Evolutionary conservation across 1,140 invertebrate genomes (phyloP).

Genomic region (Hycleus cichorii): DNA sequence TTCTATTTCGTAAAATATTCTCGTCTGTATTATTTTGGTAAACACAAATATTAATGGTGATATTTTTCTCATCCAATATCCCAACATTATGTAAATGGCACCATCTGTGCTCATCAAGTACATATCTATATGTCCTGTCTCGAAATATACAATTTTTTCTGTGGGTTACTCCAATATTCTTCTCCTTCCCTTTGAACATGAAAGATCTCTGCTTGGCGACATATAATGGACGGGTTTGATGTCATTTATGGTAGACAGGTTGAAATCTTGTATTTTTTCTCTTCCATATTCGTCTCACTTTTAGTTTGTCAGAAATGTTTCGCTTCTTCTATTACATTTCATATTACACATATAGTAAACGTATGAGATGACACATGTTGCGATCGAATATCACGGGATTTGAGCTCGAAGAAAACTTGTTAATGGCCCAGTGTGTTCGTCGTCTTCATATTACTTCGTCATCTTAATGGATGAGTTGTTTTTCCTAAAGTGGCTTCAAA

Average conservation of each 20-base stretch:
- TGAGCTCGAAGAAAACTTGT: constrained; percentile 34
- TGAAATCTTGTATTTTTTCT: constrained; percentile 20
- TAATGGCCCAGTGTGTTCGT: constrained; percentile 32
- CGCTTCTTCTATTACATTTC: constrained; percentile 18
- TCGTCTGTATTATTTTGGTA: too few relatives aligned
- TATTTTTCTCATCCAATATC: too few relatives aligned
- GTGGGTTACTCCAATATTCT: too few relatives aligned
- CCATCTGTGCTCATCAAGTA: constrained; percentile 6
- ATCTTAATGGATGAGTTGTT: constrained; percentile 41
- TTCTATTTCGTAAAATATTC: too few relatives aligned
- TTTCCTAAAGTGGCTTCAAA: constrained; percentile 38
- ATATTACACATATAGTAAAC: neutral
- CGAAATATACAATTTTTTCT: too few relatives aligned
- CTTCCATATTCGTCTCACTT: too few relatives aligned
- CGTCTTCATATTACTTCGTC: constrained; percentile 34
- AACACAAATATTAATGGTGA: too few relatives aligned
- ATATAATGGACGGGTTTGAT: constrained; percentile 9
- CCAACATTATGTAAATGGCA: neutral
- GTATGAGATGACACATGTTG: constrained; percentile 38
- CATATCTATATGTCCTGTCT: neutral
- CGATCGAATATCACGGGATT: constrained; percentile 38
- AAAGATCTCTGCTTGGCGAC: neutral
- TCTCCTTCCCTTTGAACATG: neutral
- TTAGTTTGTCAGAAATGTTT: constrained; percentile 9
- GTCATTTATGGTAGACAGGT: constrained; percentile 22